Base-by-base conservation (phyloP, 2,888 invertebrate species). In the Mellilla xanthometata region DNA sequence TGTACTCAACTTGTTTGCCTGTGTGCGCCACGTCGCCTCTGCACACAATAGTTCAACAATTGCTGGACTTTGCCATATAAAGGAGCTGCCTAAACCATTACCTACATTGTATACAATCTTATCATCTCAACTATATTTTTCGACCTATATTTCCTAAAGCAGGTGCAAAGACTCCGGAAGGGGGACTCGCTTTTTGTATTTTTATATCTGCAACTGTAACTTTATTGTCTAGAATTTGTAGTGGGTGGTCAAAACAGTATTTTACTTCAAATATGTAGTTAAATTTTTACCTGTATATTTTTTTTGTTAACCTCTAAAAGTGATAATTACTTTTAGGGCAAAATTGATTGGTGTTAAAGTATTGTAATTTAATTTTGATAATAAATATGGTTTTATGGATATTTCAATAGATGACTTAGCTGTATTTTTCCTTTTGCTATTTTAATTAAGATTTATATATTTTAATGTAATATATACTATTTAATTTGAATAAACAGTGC, bases 401-500 rank as follows among this genome's bases (percentile, higher is more conserved):
- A 78, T 79, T 81, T 84, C 75, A 76, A 80, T 87, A 88, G 82
- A 81, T 77, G 80, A 76, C 77, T 73, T 88, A 87, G 88, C 81
- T 83, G 82, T 88, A 87, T 64, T 79, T 82, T 81, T 86, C 76
- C 72, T 73, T 85, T 86, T 83, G 86, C 87, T 84, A 84, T 79
- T 79, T 84, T 85, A 80, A 85, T 85, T 88, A 84, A 87, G 85
- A 81, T 80, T n/a, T n/a, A 80, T 82, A 76, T 87, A 84, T 87
- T 85, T 86, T 86, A 88, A 81, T 88, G 88, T 89, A 88, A 88
- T 86, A 87, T 88, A 88, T 80, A 76, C 72, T 80, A 87, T 88
- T 86, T 89, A 87, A 88, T 88, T 89, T 87, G 83, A 89, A 86
- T 89, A 88, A 89, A 88, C 76, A 76, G 76, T 83, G 89, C 88